phyloP scores from a whole-genome alignment of 2,888 invertebrate genomes.

The Anthophora plumipes region DNA sequence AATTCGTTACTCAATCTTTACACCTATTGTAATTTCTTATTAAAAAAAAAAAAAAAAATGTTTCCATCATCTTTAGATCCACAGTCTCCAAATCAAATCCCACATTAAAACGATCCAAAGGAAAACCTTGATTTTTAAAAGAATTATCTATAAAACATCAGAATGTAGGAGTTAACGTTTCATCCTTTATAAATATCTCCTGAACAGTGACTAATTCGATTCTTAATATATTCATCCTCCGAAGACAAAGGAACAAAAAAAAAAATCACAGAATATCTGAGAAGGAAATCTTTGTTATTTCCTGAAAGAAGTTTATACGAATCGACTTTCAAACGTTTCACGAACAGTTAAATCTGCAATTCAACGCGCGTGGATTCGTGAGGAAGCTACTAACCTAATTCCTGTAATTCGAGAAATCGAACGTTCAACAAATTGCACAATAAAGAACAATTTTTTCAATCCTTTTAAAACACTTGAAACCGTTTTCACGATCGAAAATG shows the following conservation, averaged over 20 bases:
- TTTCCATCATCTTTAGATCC: too few species aligned
- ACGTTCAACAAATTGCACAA: background rate
- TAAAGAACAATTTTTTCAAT: background rate
- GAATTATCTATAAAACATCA: background rate
- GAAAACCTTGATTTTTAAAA: constrained; percentile 8
- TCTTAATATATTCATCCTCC: background rate
- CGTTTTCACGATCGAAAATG: too few species aligned
- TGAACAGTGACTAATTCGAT: background rate
- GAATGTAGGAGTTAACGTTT: background rate
- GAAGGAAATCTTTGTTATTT: background rate
- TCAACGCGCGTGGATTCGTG: background rate
- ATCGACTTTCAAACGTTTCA: background rate
- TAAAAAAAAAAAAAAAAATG: too few species aligned
- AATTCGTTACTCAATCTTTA: too few species aligned
- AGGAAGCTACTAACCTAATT: constrained; percentile 24
- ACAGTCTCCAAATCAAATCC: background rate
- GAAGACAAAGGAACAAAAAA: background rate
- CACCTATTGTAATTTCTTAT: too few species aligned
- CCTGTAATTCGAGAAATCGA: background rate
- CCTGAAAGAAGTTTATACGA: background rate
- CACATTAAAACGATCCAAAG: background rate
- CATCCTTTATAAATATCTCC: background rate
- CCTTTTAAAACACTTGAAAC: too few species aligned
- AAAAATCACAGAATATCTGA: background rate
- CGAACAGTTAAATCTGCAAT: background rate